Evolutionary conservation across 1,140 invertebrate genomes (phyloP).

Genomic region (Drosophila suzukii): DNA sequence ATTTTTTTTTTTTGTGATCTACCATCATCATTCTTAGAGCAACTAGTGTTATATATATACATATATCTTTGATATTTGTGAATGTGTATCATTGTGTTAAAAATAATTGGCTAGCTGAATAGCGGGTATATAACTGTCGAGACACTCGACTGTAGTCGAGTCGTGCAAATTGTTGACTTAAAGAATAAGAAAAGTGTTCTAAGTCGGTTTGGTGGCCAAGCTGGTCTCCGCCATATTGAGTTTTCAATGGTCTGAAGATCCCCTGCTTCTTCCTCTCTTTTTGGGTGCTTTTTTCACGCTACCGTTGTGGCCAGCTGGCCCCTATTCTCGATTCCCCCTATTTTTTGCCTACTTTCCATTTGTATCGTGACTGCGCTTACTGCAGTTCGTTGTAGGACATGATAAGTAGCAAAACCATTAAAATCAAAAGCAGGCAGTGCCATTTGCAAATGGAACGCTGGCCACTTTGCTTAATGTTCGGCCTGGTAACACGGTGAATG

Average conservation of each 20-base stretch:
- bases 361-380: slow-evolving; percentile 1
- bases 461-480: slow-evolving; percentile 79
- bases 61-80: too few relatives aligned
- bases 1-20: too few relatives aligned
- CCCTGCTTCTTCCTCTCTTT: not conserved
- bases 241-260: not conserved
- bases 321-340: not conserved
- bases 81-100: too few relatives aligned
- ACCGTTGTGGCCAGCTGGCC: slow-evolving; percentile 21
- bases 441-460: slow-evolving; percentile 73
- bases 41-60: too few relatives aligned
- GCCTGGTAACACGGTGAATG: slow-evolving; percentile 55
- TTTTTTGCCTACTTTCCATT: slow-evolving; percentile 1
- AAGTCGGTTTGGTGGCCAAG: too few relatives aligned
- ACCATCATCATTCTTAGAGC: too few relatives aligned
- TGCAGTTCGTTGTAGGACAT: slow-evolving; percentile 57
- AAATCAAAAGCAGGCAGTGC: slow-evolving; percentile 70
- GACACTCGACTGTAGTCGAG: too few relatives aligned
- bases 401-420: slow-evolving; percentile 80
- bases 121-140: too few relatives aligned
- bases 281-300: not conserved
- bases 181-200: too few relatives aligned
- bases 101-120: too few relatives aligned
- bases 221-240: not conserved
- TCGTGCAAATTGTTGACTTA: too few relatives aligned